These are phyloP conservation scores for Drepana arcuata DNA, from an alignment of 1,140 invertebrate genomes.

Conservation along the genomic window DNA sequence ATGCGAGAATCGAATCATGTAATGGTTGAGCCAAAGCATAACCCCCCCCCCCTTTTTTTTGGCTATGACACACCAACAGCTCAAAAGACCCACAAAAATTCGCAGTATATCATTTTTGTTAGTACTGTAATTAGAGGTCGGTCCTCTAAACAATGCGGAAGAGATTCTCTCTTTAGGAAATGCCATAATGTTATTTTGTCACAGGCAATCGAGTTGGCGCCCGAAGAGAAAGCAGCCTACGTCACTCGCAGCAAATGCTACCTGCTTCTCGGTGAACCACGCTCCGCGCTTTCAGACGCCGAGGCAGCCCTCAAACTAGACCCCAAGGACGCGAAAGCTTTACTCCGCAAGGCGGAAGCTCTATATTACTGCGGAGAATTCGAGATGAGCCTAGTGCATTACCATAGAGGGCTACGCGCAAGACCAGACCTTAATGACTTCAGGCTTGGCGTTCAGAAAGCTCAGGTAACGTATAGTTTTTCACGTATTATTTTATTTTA, in stretches of 20 bases:
- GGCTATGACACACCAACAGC: no score
- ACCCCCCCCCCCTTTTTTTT: no score
- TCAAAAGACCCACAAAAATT: no score
- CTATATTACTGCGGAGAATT: conserved; percentile 94
- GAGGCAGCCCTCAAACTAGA: conserved; percentile 85
- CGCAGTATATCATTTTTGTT: no score
- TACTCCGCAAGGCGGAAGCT: conserved; percentile 94
- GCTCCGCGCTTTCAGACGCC: conserved; percentile 87
- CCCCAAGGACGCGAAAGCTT: conserved; percentile 84
- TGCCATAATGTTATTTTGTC: conserved; percentile 29
- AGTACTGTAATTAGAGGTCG: no score
- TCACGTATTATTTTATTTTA: no score
- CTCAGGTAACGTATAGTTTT: no score
- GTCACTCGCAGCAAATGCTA: conserved; percentile 92
- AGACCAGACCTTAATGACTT: conserved; percentile 90
- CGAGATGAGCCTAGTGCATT: conserved; percentile 93
- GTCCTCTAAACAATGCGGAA: no score
- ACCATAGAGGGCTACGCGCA: conserved; percentile 87
- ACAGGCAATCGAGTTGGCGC: conserved; percentile 90
- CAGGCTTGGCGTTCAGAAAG: conserved; percentile 92
- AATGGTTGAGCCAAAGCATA: no score
- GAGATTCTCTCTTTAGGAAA: no score
- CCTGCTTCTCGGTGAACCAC: conserved; percentile 88
- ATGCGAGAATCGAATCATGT: no score
- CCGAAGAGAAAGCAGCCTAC: conserved; percentile 87